These are phyloP conservation scores for Lophura nycthemera DNA, from an alignment of 2,113 vertebrate species.

Conservation along the genomic window DNA sequence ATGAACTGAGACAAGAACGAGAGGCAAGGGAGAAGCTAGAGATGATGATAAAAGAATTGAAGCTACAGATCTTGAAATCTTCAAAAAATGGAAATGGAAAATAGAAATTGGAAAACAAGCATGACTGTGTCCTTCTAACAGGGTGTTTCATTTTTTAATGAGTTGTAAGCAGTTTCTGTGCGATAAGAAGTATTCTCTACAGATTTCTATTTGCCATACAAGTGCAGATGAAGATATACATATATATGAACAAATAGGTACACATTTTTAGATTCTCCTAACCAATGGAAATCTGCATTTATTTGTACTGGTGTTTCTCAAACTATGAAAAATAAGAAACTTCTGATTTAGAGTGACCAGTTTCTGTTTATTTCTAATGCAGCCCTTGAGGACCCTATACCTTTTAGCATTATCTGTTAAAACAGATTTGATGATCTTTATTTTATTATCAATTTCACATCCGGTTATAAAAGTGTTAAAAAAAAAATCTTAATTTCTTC, in stretches of 20 bases:
- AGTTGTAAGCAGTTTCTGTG: slow-evolving; percentile 54
- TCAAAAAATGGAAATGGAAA: slow-evolving; percentile 78
- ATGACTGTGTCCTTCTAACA: slow-evolving; percentile 26
- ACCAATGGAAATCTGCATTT: slow-evolving; percentile 75
- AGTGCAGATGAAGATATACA: slow-evolving; percentile 61
- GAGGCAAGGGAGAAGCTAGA: slow-evolving; percentile 93
- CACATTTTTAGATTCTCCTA: slow-evolving; percentile 79
- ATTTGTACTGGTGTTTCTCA: slow-evolving; percentile 71
- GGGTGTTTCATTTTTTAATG: slow-evolving; percentile 60
- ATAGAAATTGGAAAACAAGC: slow-evolving; percentile 51
- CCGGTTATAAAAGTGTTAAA: slow-evolving; percentile 26
- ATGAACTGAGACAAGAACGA: slow-evolving; percentile 90
- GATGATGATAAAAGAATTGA: slow-evolving; percentile 90
- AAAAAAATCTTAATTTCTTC: background rate
- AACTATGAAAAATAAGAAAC: slow-evolving; percentile 33
- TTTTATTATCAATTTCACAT: slow-evolving; percentile 65
- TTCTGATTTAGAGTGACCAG: slow-evolving; percentile 58
- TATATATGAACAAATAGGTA: slow-evolving; percentile 57
- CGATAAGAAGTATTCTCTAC: slow-evolving; percentile 53
- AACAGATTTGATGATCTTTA: slow-evolving; percentile 50
- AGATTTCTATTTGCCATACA: slow-evolving; percentile 61
- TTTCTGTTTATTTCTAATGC: slow-evolving; percentile 71
- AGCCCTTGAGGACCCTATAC: slow-evolving; percentile 54
- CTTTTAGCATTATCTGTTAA: slow-evolving; percentile 64
- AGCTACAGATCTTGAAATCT: slow-evolving; percentile 90